Base-by-base conservation (phyloP, 2,113 vertebrate species). In the Engraulis encrasicolus region DNA sequence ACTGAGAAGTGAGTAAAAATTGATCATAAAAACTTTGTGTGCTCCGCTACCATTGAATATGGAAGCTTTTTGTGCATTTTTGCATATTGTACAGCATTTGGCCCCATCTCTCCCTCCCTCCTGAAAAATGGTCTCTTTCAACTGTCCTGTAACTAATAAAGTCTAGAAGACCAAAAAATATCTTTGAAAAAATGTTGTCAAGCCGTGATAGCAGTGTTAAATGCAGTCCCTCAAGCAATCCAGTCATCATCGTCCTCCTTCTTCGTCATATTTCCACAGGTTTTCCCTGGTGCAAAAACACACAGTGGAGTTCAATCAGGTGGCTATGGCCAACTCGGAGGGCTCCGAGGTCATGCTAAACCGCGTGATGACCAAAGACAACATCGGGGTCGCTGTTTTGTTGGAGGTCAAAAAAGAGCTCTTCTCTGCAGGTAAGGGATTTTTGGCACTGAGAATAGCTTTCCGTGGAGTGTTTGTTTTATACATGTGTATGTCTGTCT, bases 361-460 rank as follows among this genome's bases (percentile, higher is more conserved):
- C 93, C 92, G 98, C 90, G 98, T 99, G 80, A 99, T 99, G 98
- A 99, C 98, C 15, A 99, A 99, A 94, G 98, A 99, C 95, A 99
- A 99, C 92, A 98, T 99, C 27, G 98, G 98, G 0, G 98, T 99
- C 0, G 97, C 97, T 1, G 95, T 99, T 38, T 95, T 99, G 86
- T 89, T 99, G 82, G 97, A 99, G 91, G 95, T 99, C 91, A 97
- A 98, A 90, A 97, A 96, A 88, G 97, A 98, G 83, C 54, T 96
- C 19, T 98, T 99, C 92, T 95, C 96, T 88, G 92, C 94, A 84
- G 94, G 98, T 99, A 86, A 94, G 94, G 93, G 82, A 38, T 37
- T 17, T 45, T 12, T 78, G 34, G 0, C 18, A 37, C 34, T 54
- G 58, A 66, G 20, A 7, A 27, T 1, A 36, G 11, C 19, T 6